Evolutionary conservation across 2,888 invertebrate species (phyloP).

Genomic region (Homarus gammarus): DNA sequence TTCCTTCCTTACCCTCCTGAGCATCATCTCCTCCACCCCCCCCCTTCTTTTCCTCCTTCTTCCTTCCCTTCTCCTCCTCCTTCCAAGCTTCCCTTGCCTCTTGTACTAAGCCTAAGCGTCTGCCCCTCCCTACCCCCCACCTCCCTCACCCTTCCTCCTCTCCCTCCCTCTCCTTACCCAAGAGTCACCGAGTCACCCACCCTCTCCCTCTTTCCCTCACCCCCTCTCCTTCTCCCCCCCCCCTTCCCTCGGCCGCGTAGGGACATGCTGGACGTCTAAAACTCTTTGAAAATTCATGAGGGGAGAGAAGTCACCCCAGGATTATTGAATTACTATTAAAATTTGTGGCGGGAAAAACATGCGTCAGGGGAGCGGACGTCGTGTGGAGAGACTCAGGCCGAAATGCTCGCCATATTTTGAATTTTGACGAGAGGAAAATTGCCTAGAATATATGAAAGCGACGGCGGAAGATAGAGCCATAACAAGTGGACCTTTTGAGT

Average conservation of each 20-base stretch:
- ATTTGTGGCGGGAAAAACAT: conserved; percentile 55
- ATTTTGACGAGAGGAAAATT: conserved; percentile 59
- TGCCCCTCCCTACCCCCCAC: not conserved
- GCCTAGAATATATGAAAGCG: conserved; percentile 52
- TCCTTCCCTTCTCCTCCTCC: conserved; percentile 11
- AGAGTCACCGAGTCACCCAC: not conserved
- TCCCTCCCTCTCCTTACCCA: not conserved
- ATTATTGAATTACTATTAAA: conserved; percentile 66
- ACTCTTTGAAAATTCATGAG: conserved; percentile 62
- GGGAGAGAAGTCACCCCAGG: conserved; percentile 59
- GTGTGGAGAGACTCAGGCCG: conserved; percentile 5
- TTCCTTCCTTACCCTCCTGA: not conserved
- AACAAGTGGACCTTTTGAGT: not conserved
- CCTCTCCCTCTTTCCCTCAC: not conserved
- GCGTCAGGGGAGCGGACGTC: conserved; percentile 49
- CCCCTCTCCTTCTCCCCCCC: not conserved
- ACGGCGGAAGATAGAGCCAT: not conserved
- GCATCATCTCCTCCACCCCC: not conserved
- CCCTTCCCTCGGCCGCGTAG: not conserved
- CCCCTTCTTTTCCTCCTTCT: not conserved
- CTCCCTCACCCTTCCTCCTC: not conserved
- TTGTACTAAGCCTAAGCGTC: not conserved
- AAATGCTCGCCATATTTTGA: conserved; percentile 52
- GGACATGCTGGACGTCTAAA: conserved; percentile 50
- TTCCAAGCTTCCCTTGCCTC: not conserved